Evolutionary conservation across 1,140 invertebrate species (phyloP), one percentile per base, ranked within the genome.

Genomic region (Asbolus verrucosus): DNA sequence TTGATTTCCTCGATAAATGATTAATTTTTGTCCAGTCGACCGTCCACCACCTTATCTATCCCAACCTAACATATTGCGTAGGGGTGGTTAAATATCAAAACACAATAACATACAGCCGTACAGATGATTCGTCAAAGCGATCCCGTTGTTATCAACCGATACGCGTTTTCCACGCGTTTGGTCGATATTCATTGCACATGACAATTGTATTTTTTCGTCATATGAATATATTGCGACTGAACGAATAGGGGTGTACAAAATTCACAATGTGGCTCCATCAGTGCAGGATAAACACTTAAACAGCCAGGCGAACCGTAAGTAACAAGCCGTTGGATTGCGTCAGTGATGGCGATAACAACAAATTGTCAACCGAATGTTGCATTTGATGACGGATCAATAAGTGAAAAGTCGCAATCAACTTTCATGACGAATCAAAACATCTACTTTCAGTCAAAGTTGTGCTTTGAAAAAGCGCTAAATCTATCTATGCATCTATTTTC

Each of bases 1-100:
- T 38, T 62, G 31, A 36, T 38, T 27, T 14, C n/a, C 5, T 39
- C 36, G 14, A 14, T 8, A n/a, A 16, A 41, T 63, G 61, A 63
- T 63, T 63, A 63, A 63, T 63, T 75, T 75, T 75, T 75, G 65
- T 54, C 68, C 67, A 61, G 33, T 24, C 11, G 67, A 71, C 24
- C 43, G 67, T 71, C 69, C 60, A 50, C 38, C 21, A 60, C 46
- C 59, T 76, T 74, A 73, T 73, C 68, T 71, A 36, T 60, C 68
- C 71, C 60, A 24, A 39, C 14, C 73, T 66, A 76, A 75, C 76
- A 77, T 77, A 77, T 77, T 76, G 76, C 76, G 74, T 77, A 76
- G 76, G 76, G 76, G 74, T 77, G 67, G 72, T 72, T 67, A 69
- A 77, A 77, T 77, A 76, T 76, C 74, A 76, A 77, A 77, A 76